Evolutionary conservation across 2,888 invertebrate genomes (phyloP), one percentile per base, ranked within the genome.

Genomic region (Leucozona laternaria): DNA sequence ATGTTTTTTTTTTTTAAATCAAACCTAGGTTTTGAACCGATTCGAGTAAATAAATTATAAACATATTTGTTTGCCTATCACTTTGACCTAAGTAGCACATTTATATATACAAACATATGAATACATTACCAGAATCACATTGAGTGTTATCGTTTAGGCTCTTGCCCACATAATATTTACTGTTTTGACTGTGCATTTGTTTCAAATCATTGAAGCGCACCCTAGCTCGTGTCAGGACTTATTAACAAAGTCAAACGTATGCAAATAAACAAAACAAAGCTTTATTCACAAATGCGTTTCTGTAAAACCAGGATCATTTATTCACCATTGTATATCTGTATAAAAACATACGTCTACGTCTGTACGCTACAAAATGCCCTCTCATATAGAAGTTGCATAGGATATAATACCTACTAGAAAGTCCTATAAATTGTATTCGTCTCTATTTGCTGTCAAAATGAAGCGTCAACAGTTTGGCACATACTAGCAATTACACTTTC

Each of bases 381-480:
- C 25, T 22, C 20, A 34, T 53, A 45, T 48, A 1, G n/a, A 2
- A 28, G 25, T 28, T 58, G 11, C 11, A 57, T 20, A 20, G 7
- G 13, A 34, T 53, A 11, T 31, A 31, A 8, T 31, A 31, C n/a
- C n/a, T n/a, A n/a, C n/a, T 31, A 40, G 22, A 34, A 53, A 17
- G 11, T 43, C 6, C 40, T 45, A 50, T 66, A 66, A 64, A 66
- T 48, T 55, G 34, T 10, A 45, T 45, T 40, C 43, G 66, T 60
- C 15, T 73, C 28, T 73, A 34, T 68, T 43, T 43, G 48, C 7
- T 68, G 50, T 50, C 25, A 40, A 60, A 79, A 68, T 70, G 60
- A 78, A 43, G 60, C 31, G 50, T 28, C 72, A 48, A 58, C 31
- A 48, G 11, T 62, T 66, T 64, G 55, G 48, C 53, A 58, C 8